Evolutionary conservation across 2,797 vertebrate genomes (phyloP).

Genomic region (Sorex maritimensis): DNA sequence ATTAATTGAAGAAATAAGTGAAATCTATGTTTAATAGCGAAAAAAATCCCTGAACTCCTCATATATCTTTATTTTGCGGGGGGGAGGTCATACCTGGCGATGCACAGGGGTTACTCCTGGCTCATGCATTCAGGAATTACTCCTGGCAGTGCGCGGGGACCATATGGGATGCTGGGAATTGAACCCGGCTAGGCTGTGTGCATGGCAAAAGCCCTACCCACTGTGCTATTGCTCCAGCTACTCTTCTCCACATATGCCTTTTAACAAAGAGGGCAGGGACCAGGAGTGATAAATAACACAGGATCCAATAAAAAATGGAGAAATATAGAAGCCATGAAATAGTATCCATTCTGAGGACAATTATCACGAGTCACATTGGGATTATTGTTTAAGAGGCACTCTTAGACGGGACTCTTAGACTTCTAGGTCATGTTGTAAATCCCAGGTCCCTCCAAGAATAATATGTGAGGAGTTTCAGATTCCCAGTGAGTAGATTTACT

Average conservation of each 20-base stretch:
- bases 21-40: constrained; percentile 43
- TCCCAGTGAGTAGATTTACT: neutral
- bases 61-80: too few species aligned
- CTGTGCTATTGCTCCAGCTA: too few species aligned
- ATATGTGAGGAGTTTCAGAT: neutral
- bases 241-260: neutral
- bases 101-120: too few species aligned
- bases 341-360: neutral
- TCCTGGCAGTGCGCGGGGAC: too few species aligned
- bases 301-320: neutral
- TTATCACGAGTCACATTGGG: neutral
- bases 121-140: too few species aligned
- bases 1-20: constrained; percentile 24
- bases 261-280: neutral
- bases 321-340: neutral
- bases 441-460: neutral
- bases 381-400: neutral
- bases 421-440: neutral
- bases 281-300: neutral
- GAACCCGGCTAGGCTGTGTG: too few species aligned
- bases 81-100: too few species aligned
- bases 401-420: neutral
- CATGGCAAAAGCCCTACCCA: too few species aligned
- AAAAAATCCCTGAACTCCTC: neutral
- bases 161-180: too few species aligned